phyloP scores from a whole-genome alignment of 30 jellyfish, hydroid and myxozoan genomes.

The Pseudorhiza aurosa region DNA sequence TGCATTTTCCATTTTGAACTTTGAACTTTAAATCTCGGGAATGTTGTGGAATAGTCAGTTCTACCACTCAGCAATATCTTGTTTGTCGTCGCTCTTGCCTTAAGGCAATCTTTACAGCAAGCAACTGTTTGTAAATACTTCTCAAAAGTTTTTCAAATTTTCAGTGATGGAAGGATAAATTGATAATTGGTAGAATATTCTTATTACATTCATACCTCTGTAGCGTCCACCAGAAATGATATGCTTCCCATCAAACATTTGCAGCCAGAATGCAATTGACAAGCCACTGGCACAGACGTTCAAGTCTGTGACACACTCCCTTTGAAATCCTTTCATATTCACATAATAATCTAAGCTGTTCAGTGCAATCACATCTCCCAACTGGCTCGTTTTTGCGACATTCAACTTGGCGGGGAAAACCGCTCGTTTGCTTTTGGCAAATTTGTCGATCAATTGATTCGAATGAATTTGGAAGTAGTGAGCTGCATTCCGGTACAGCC shows the following conservation, averaged over 20 bases:
- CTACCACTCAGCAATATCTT: too few species aligned
- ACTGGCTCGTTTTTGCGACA: slow-evolving; percentile 35
- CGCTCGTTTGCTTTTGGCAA: slow-evolving; percentile 30
- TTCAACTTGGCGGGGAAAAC: slow-evolving; percentile 25
- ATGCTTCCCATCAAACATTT: slow-evolving; percentile 61
- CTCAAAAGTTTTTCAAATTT: too few species aligned
- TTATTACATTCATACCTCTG: slow-evolving; percentile 45
- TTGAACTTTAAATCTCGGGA: too few species aligned
- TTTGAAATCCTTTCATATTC: slow-evolving; percentile 60
- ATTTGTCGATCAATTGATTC: slow-evolving; percentile 10
- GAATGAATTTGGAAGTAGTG: slow-evolving; percentile 62
- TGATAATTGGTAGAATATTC: too few species aligned
- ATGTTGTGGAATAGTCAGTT: too few species aligned
- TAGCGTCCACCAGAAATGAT: slow-evolving; percentile 83
- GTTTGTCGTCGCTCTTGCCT: too few species aligned
- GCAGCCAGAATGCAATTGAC: slow-evolving; percentile 86
- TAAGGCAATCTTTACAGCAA: too few species aligned
- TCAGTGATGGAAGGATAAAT: too few species aligned
- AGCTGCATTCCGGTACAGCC: slow-evolving; percentile 54
- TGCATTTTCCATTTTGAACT: too few species aligned
- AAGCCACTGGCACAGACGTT: slow-evolving; percentile 74
- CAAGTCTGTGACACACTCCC: slow-evolving; percentile 73
- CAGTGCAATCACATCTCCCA: slow-evolving; percentile 71
- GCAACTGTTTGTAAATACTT: too few species aligned
- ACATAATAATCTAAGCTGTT: slow-evolving; percentile 77